Evolutionary conservation across 1,140 invertebrate species (phyloP), one percentile per base, ranked within the genome.

Genomic region (Liolophura sinensis): DNA sequence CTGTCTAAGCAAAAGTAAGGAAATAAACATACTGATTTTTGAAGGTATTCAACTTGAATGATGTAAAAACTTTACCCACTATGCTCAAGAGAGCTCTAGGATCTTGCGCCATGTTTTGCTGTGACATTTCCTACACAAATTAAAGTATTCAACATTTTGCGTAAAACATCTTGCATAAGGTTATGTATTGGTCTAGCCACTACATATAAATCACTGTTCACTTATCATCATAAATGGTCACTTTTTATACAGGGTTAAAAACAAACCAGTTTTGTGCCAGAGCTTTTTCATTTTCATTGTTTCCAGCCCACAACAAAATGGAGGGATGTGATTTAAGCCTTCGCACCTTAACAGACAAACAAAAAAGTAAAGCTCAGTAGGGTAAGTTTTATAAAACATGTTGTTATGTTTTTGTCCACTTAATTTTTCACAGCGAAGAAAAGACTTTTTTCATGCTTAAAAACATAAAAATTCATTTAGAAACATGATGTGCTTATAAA

Each of bases 281-380:
- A 0, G 94, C 95, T 27, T 89, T 91, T 88, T 99, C 97, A 80
- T 98, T 98, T 86, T 99, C 97, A 83, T 99, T 99, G 80, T 99
- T 99, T 7, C 93, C 94, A 7, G 94, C 92, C 91, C 82, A 87
- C 31, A 93, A 94, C 0, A 92, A 90, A 52, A 99, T 89, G 62
- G 92, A 94, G 0, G 96, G 88, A 85, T 98, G 95, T 81, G 93
- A 88, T 68, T 93, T 91, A 11, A 99, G 84, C 57, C 95, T 87
- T 64, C 88, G 86, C 1, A 96, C 88, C 75, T 85, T 57, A 27
- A 20, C 24, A 31, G n/a, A 16, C n/a, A 54, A 1, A 67, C 25
- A 51, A 14, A 66, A 50, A 57, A 12, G 12, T 52, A 4, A 5
- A 5, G 51, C 22, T 7, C 51, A 5, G 1, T n/a, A 7, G 51